Conservation (phyloP, 1,140 invertebrate genomes). For the Neuroterus valhalla region DNA sequence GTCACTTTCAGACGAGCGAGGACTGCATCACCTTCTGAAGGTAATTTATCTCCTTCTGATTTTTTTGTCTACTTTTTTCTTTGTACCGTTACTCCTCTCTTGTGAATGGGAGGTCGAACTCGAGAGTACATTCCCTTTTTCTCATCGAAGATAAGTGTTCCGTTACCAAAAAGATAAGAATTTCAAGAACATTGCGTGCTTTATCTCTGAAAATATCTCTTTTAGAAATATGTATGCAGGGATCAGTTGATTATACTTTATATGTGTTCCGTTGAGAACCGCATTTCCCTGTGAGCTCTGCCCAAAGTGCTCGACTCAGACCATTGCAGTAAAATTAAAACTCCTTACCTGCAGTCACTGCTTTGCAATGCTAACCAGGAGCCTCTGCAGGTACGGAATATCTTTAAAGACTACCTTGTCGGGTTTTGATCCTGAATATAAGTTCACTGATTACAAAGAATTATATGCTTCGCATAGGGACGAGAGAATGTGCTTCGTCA, state of each 20-base stretch:
- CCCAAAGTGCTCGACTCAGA: slow-evolving; percentile 37
- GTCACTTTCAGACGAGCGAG: not conserved
- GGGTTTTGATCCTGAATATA: not conserved
- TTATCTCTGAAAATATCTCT: not conserved
- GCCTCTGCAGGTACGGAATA: slow-evolving; percentile 35
- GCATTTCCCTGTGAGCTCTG: slow-evolving; percentile 38
- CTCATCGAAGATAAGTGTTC: slow-evolving; percentile 23
- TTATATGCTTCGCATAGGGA: too few species aligned
- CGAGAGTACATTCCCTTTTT: not conserved
- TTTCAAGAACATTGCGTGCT: slow-evolving; percentile 20
- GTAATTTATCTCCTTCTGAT: not conserved
- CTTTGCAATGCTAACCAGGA: slow-evolving; percentile 46
- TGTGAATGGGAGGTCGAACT: not conserved
- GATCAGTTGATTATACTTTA: slow-evolving; percentile 20
- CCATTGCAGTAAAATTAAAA: slow-evolving; percentile 41
- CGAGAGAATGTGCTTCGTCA: too few species aligned
- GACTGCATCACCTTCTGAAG: not conserved
- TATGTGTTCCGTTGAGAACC: slow-evolving; percentile 13
- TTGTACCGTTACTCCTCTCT: not conserved
- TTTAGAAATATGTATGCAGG: slow-evolving; percentile 20
- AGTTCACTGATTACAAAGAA: not conserved
- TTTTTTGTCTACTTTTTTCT: not conserved
- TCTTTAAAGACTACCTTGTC: slow-evolving; percentile 3
- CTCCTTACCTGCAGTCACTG: slow-evolving; percentile 30
- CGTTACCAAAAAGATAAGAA: slow-evolving; percentile 19